Conservation (phyloP, 2,888 invertebrate genomes). For the Clunio marinus region DNA sequence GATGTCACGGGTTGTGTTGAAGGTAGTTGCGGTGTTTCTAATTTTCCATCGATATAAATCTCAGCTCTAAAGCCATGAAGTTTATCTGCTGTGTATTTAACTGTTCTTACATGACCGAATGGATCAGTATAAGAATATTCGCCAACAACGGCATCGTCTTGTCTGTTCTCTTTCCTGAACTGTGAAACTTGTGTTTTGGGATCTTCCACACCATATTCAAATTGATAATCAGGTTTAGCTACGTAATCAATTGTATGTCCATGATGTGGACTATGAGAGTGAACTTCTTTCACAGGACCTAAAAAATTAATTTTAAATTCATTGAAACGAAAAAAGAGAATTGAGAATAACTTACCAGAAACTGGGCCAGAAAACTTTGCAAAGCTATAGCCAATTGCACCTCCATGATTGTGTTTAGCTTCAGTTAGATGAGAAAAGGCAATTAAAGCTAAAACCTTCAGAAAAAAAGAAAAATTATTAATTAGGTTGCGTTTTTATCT, state of each 20-base stretch:
- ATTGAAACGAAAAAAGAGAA: background rate
- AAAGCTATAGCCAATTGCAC: conserved; percentile 58
- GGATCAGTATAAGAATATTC: conserved; percentile 65
- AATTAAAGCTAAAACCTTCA: background rate
- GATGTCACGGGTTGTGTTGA: background rate
- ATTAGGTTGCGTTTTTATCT: too few relatives aligned
- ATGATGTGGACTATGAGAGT: conserved; percentile 49
- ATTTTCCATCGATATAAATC: conserved; percentile 48
- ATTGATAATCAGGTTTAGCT: conserved; percentile 71
- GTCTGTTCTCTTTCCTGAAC: conserved; percentile 65
- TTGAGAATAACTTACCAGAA: conserved; percentile 54
- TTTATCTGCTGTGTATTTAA: conserved; percentile 69
- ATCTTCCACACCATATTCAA: conserved; percentile 73
- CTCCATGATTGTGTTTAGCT: background rate
- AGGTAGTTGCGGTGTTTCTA: conserved; percentile 41
- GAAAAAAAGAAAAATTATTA: background rate
- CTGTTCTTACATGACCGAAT: conserved; percentile 67
- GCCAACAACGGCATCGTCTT: conserved; percentile 68
- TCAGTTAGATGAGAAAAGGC: background rate
- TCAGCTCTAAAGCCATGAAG: conserved; percentile 67
- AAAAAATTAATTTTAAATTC: too few relatives aligned
- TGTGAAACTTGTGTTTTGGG: conserved; percentile 68
- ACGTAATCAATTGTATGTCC: conserved; percentile 63
- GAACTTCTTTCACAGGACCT: conserved; percentile 49
- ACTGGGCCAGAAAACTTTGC: conserved; percentile 71